Evolutionary conservation across 2,888 invertebrate species (phyloP), one percentile per base, ranked within the genome.

Genomic region (Acleris cristana): DNA sequence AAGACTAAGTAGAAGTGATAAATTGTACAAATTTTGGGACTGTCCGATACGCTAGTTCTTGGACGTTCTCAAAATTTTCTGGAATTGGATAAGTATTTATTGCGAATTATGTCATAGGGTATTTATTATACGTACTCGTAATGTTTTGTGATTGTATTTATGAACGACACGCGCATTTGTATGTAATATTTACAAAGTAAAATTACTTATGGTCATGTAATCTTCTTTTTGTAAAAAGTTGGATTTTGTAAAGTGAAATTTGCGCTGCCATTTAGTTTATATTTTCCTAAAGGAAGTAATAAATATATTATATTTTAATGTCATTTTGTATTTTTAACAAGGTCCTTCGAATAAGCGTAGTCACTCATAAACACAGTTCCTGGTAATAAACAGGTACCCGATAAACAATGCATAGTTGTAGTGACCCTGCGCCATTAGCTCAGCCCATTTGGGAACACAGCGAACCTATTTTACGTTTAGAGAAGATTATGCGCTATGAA

Each of bases 41-140:
- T 86, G 90, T 88, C 92, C 77, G 91, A 92, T 87, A 72, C 56
- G 23, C 16, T 19, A 73, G 72, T 74, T 84, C 92, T 92, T 91
- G 88, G 91, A 92, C 91, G 88, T 78, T 89, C 82, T 86, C 92
- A 88, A 86, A 88, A 88, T 90, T 84, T 75, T 63, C 70, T 74
- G 74, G 79, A 81, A 82, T 79, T 78, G 79, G 40, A n/a, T 53
- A 52, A 18, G 30, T 69, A 62, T 65, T 69, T 65, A 62, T 62
- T 65, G 65, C 54, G 21, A 44, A 45, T 53, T 23, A 45, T 58
- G 26, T 48, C 56, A 67, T 67, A 70, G 60, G 52, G 61, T 66
- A 65, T 70, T 70, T 74, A 70, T 69, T 68, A 71, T 72, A 63
- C 16, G 16, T 49, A 60, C 10, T 26, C 51, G 40, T 56, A 56